Conservation (phyloP, 1,140 invertebrate species). For the Leptinotarsa undecemlineata region DNA sequence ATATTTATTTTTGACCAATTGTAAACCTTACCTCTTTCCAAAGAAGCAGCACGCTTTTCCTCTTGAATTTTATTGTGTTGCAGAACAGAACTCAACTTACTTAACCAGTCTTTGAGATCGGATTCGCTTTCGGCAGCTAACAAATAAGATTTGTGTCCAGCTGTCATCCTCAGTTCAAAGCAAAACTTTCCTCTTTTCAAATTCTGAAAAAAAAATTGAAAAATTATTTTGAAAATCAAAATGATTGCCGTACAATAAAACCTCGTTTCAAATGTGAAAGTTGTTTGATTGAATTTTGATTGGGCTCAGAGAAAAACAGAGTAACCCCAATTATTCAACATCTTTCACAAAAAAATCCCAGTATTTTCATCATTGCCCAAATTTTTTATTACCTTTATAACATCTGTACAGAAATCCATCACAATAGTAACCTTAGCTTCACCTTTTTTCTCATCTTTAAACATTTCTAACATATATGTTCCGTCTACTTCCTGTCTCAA, state of each 20-base stretch:
- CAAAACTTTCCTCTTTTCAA: slow-evolving; percentile 81
- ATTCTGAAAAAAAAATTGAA: slow-evolving; percentile 64
- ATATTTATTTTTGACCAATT: neutral
- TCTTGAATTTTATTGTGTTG: slow-evolving; percentile 76
- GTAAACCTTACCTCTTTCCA: slow-evolving; percentile 61
- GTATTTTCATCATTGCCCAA: neutral
- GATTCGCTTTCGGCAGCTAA: slow-evolving; percentile 84
- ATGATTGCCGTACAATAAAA: too few relatives aligned
- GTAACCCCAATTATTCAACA: neutral
- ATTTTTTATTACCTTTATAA: slow-evolving; percentile 68
- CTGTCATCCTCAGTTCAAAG: slow-evolving; percentile 86
- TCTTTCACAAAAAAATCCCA: neutral
- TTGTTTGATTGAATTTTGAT: too few relatives aligned
- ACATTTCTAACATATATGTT: slow-evolving; percentile 87
- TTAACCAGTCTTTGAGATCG: slow-evolving; percentile 85
- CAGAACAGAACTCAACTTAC: slow-evolving; percentile 73
- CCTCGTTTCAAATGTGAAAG: too few relatives aligned
- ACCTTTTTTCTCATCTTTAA: slow-evolving; percentile 89
- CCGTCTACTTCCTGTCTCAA: slow-evolving; percentile 87
- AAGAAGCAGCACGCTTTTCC: slow-evolving; percentile 66
- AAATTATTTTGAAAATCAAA: too few relatives aligned
- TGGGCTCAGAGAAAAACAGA: too few relatives aligned
- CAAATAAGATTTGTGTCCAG: slow-evolving; percentile 79
- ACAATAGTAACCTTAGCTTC: slow-evolving; percentile 91
- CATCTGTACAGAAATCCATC: slow-evolving; percentile 89